Evolutionary conservation across 1,140 invertebrate genomes (phyloP), one percentile per base, ranked within the genome.

Genomic region (Drosophila malerkotliana): DNA sequence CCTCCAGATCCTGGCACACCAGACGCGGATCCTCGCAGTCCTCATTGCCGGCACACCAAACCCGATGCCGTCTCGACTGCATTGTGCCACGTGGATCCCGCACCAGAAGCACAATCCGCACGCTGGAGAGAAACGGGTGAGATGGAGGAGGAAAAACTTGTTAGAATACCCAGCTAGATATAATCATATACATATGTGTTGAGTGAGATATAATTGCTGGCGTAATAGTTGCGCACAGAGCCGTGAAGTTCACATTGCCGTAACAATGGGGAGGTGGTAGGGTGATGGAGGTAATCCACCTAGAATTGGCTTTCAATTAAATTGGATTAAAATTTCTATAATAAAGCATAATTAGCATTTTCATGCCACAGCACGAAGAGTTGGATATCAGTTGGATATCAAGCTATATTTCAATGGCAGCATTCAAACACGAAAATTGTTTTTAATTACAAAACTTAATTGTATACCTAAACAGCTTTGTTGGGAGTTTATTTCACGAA

Each of bases 41-140:
- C 5, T 95, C 94, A 62, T 95, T 93, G n/a, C 94, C 94, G 0
- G 95, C 96, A 90, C 97, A 98, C 96, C 97, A 98, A 52, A 95
- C 94, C 3, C 97, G 93, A 91, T 97, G 96, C 62, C 95, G 95
- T 39, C 97, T 93, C 0, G 97, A 98, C 91, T 97, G 97, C 90
- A 98, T 93, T 48, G 96, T 97, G 14, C 96, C 97, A 44, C 97
- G 93, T 8, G 97, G 97, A 93, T 98, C 97, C 45, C 97, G 93
- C 37, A 97, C 94, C 67, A 98, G 91, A 12, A 97, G 92, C 57
- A 98, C 92, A 56, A 98, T 93, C 90, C 95, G 95, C 63, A 97
- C 92, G 82, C 96, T 96, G 82, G 81, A 73, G 21, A 96, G 93
- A 71, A 96, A 96, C 59, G n/a, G 72, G 61, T 4, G 44, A 44